Conservation (phyloP, 2,888 invertebrate species). For the Meloe dianella region DNA sequence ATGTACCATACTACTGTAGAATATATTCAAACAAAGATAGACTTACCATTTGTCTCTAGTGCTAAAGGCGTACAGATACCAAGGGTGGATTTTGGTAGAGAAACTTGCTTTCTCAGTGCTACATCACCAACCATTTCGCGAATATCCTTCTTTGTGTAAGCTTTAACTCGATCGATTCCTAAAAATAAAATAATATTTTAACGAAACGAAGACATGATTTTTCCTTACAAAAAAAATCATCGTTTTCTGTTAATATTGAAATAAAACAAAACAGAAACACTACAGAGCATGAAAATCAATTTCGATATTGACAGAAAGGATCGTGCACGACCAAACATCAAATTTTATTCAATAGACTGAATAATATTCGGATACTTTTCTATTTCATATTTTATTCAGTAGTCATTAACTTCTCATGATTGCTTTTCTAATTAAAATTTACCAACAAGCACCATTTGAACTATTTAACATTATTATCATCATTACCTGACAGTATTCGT, state of each 20-base stretch:
- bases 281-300: slow-evolving; percentile 20
- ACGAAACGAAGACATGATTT: neutral
- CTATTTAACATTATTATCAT: slow-evolving; percentile 26
- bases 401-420: slow-evolving; percentile 45
- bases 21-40: slow-evolving; percentile 31
- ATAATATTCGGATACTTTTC: slow-evolving; percentile 40
- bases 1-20: slow-evolving; percentile 33
- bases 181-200: slow-evolving; percentile 31
- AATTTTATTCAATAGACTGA: slow-evolving; percentile 43
- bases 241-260: neutral
- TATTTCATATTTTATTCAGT: slow-evolving; percentile 46
- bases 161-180: slow-evolving; percentile 77
- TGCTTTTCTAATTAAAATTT: slow-evolving; percentile 30
- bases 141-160: slow-evolving; percentile 82
- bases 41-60: slow-evolving; percentile 80
- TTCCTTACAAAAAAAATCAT: too few species aligned
- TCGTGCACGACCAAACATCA: neutral
- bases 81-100: slow-evolving; percentile 75
- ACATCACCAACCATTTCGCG: slow-evolving; percentile 72
- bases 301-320: slow-evolving; percentile 9
- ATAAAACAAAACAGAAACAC: slow-evolving; percentile 12
- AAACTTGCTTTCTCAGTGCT: slow-evolving; percentile 74
- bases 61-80: slow-evolving; percentile 83
- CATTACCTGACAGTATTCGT: neutral
- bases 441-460: slow-evolving; percentile 24